A percentile compares a stretch with the other conserved stretches of the same genome.
phyloP scores from a whole-genome alignment of 92 coral and sea anemone genomes.

The Blastomussa wellsi region DNA sequence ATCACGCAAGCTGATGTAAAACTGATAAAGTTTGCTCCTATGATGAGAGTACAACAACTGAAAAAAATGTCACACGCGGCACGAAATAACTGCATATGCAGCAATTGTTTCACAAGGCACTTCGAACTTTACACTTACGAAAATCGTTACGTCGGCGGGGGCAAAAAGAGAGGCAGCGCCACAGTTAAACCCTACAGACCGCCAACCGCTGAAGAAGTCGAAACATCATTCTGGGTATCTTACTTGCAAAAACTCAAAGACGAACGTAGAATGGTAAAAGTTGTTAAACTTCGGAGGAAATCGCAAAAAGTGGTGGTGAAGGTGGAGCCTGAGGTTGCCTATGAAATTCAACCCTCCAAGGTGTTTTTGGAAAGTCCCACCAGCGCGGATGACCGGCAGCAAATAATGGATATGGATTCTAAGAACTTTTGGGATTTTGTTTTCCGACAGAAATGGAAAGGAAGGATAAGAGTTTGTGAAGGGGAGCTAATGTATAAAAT shows the following conservation, averaged over 20 bases:
- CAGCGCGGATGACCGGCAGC: constrained; percentile 15
- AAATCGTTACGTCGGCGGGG: neutral
- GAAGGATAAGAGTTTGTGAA: constrained; percentile 77
- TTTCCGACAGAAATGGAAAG: constrained; percentile 51
- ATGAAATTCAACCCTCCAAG: constrained; percentile 39
- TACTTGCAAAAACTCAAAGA: neutral
- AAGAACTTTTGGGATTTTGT: constrained; percentile 72
- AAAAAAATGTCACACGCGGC: neutral
- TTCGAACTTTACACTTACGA: neutral
- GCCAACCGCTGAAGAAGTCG: neutral
- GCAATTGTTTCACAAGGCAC: constrained; percentile 27
- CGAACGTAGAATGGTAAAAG: neutral
- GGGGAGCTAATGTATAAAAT: constrained; percentile 71
- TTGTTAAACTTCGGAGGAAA: neutral
- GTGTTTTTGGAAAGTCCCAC: constrained; percentile 70
- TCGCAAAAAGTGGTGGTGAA: neutral
- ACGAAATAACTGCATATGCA: constrained; percentile 30
- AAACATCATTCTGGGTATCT: neutral
- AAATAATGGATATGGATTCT: constrained; percentile 46
- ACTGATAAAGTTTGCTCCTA: neutral
- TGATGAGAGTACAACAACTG: too few species aligned
- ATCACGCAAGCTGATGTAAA: neutral
- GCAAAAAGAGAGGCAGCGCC: neutral
- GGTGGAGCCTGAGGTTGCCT: neutral
- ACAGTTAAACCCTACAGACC: neutral